Base-by-base conservation (phyloP, 2,888 invertebrate species). In the Odontomyia ornata region DNA sequence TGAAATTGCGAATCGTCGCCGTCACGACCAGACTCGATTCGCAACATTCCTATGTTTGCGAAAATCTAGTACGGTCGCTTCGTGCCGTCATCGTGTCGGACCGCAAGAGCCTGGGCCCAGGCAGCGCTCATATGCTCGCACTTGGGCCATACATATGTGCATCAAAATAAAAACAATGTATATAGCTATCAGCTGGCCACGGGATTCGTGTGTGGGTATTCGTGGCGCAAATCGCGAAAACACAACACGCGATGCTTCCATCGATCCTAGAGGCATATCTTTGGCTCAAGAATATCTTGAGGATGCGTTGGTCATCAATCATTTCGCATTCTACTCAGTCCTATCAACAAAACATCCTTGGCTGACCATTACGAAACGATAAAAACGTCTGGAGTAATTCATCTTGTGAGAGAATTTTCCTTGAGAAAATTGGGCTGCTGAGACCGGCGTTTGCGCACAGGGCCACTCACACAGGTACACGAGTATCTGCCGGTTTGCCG, bases 81-180 rank as follows among this genome's bases (percentile, higher is more conserved):
- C 36, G 36, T 9, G 9, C 36, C 9, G 36, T 36, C 36, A 9
- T n/a, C 36, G 36, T 5, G 9, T 36, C 36, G 36, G 18, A 18
- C 43, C 65, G 21, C 65, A 11, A 15, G 4, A 21, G 15, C 18
- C 65, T 36, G 65, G n/a, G 65, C 65, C 43, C 36, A 65, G 21
- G 18, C 65, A 36, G 9, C 69, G 69, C 69, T 47, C 69, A 69
- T 69, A 47, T 69, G 69, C 47, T 69, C 69, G 67, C 46, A n/a
- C 46, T 36, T 21, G 36, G 46, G 27, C 46, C 36, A 43, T 21
- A 43, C 69, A 47, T 47, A 47, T 69, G 43, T 65, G 69, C 25
- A 69, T 21, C 46, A 23, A 69, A 69, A 69, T 47, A 47, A 69
- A 69, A 69, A 69, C 3, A 1, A 23, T n/a, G 43, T 69, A 69